These are phyloP conservation scores for Amphiprion ocellaris DNA, from an alignment of 2,113 vertebrate genomes.

Conservation along the genomic window DNA sequence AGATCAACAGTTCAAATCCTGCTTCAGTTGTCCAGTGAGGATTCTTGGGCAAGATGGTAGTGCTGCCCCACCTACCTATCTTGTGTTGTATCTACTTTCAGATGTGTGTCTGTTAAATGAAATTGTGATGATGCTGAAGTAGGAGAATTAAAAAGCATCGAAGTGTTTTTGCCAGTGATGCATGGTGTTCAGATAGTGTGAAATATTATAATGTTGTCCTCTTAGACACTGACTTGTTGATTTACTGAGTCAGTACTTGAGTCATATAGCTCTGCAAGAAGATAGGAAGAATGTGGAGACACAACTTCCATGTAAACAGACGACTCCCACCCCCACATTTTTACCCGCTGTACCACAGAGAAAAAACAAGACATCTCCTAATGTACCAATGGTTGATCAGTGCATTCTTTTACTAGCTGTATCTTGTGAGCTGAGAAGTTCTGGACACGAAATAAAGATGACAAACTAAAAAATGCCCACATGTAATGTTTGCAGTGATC, in stretches of 20 bases:
- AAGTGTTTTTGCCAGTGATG: not conserved
- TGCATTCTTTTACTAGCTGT: conserved; percentile 6
- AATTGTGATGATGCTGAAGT: not conserved
- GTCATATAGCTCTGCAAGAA: conserved; percentile 48
- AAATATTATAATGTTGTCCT: conserved; percentile 30
- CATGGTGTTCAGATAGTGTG: conserved; percentile 3
- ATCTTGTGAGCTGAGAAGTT: conserved; percentile 13
- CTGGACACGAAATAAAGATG: not conserved
- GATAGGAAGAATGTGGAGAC: conserved; percentile 51
- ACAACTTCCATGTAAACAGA: conserved; percentile 51
- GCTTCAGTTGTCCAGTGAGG: too few species aligned
- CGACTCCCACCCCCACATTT: conserved; percentile 57
- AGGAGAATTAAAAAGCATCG: not conserved
- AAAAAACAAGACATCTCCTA: conserved; percentile 31
- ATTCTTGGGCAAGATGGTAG: too few species aligned
- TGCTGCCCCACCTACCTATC: too few species aligned
- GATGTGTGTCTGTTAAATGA: too few species aligned
- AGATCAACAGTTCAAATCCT: too few species aligned
- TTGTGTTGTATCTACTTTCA: too few species aligned
- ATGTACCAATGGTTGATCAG: conserved; percentile 36
- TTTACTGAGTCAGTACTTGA: conserved; percentile 50
- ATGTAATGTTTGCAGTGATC: conserved; percentile 27
- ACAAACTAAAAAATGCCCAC: not conserved
- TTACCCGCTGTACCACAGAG: conserved; percentile 36
- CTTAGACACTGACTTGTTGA: conserved; percentile 26